Base-by-base conservation (phyloP, 2,113 vertebrate genomes). In the Peromyscus maniculatus region DNA sequence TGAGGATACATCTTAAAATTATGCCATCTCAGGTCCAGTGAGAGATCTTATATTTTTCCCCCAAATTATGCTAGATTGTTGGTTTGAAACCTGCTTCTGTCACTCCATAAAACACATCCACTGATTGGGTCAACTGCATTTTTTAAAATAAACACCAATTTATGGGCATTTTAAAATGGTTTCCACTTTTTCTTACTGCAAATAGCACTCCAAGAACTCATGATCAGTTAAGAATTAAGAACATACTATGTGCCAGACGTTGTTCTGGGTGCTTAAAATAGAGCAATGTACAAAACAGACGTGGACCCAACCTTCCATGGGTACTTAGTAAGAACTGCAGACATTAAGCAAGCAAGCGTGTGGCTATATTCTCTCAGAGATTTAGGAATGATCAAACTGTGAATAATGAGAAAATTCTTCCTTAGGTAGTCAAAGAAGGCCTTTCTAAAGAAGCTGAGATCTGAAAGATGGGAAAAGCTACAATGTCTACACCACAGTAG, bases 251-350 rank as follows among this genome's bases (percentile, higher is more conserved):
- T 95, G 19, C 9, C 43, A 91, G 36, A 33, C 49, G 64, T 57
- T 74, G 31, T 91, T 39, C 74, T 96, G 13, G 12, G 57, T 89
- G 43, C 9, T 94, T 95, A 59, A 83, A 26, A 75, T 77, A 89
- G 52, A 95, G 7, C 52, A 82, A 95, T 94, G 59, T 93, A 83
- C 19, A 89, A 93, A 96, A 91, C 22, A 82, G 1, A 89, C 26
- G 82, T 52, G 17, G 16, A 59, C 21, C 1, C 36, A 89, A 93
- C 19, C 12, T n/a, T 91, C 57, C 59, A 80, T 24, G 52, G 2
- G 19, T 80, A 87, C 43, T 33, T 49, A 96, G 46, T n/a, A 91
- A 49, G 67, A 78, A 91, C 22, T 59, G 24, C 26, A 77, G 24
- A 43, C 39, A 89, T 79, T 90, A 95, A 87, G 67, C 66, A 72